Conservation (phyloP, 2,888 invertebrate species). For the Lasius fuliginosus region DNA sequence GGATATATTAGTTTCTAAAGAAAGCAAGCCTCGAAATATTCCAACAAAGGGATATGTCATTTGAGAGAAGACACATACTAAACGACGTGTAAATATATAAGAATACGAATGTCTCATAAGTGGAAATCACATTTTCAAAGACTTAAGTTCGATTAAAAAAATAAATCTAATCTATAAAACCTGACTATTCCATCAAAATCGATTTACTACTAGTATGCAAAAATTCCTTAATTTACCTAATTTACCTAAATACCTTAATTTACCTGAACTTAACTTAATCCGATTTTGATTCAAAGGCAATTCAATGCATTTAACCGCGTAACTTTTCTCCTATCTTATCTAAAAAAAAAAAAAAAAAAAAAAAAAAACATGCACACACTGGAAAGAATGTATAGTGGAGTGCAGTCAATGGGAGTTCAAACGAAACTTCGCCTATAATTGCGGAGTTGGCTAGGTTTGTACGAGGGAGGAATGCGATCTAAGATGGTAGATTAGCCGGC, state of each 20-base stretch:
- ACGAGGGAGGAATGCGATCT: slow-evolving; percentile 74
- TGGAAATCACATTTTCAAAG: not conserved
- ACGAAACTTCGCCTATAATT: slow-evolving; percentile 50
- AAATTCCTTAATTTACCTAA: not conserved
- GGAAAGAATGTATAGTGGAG: not conserved
- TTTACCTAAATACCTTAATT: no score
- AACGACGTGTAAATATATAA: not conserved
- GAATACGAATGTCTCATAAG: not conserved
- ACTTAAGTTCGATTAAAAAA: not conserved
- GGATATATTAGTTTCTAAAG: slow-evolving; percentile 21
- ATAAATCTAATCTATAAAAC: not conserved
- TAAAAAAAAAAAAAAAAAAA: not conserved
- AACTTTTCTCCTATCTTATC: not conserved
- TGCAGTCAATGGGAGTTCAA: slow-evolving; percentile 48
- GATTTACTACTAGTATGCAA: not conserved
- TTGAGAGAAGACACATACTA: not conserved
- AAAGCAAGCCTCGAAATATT: not conserved
- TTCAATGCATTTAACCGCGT: not conserved
- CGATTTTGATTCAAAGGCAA: not conserved
- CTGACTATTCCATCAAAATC: not conserved
- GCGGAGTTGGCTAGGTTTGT: slow-evolving; percentile 51
- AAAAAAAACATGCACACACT: not conserved
- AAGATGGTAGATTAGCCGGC: slow-evolving; percentile 83
- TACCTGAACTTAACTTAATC: not conserved
- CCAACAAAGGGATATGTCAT: not conserved